A percentile compares a stretch with the other conserved stretches of the same genome.
These are phyloP conservation scores for Exephanes ischioxanthus DNA, from an alignment of 2,888 invertebrate genomes.

Conservation along the genomic window DNA sequence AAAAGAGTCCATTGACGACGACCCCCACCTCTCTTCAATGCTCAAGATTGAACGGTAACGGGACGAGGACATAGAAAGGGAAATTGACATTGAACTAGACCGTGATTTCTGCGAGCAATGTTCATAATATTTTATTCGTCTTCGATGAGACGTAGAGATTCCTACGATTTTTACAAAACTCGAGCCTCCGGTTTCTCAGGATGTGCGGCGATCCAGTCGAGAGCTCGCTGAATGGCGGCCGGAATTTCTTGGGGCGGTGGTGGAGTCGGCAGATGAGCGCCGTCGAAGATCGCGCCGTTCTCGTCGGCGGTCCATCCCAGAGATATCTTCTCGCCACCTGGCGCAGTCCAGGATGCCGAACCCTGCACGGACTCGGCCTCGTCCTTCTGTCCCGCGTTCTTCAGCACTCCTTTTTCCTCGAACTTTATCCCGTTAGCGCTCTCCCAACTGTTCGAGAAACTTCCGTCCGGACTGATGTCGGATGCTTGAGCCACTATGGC, in stretches of 20 bases:
- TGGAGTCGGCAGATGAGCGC: slow-evolving; percentile 68
- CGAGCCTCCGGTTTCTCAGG: slow-evolving; percentile 56
- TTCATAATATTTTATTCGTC: neutral
- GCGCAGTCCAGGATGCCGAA: slow-evolving; percentile 66
- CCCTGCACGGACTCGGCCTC: slow-evolving; percentile 65
- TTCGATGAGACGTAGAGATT: neutral
- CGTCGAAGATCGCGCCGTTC: slow-evolving; percentile 65
- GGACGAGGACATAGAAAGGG: neutral
- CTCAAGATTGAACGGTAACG: neutral
- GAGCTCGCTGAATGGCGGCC: slow-evolving; percentile 68
- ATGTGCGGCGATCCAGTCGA: slow-evolving; percentile 69
- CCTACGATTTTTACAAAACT: slow-evolving; percentile 6
- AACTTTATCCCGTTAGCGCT: slow-evolving; percentile 75
- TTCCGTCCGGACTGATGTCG: slow-evolving; percentile 78
- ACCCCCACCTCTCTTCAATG: neutral
- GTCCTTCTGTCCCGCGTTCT: slow-evolving; percentile 61
- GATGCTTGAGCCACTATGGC: slow-evolving; percentile 76
- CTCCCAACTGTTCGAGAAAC: slow-evolving; percentile 75
- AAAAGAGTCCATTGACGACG: neutral
- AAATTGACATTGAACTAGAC: slow-evolving; percentile 14
- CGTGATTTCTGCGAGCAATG: neutral
- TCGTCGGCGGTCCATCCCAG: slow-evolving; percentile 67
- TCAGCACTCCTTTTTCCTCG: slow-evolving; percentile 60
- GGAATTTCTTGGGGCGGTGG: slow-evolving; percentile 71
- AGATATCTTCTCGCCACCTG: slow-evolving; percentile 63